These are phyloP conservation scores for Drosophila rhopaloa DNA, from an alignment of 1,140 invertebrate species.

Conservation along the genomic window DNA sequence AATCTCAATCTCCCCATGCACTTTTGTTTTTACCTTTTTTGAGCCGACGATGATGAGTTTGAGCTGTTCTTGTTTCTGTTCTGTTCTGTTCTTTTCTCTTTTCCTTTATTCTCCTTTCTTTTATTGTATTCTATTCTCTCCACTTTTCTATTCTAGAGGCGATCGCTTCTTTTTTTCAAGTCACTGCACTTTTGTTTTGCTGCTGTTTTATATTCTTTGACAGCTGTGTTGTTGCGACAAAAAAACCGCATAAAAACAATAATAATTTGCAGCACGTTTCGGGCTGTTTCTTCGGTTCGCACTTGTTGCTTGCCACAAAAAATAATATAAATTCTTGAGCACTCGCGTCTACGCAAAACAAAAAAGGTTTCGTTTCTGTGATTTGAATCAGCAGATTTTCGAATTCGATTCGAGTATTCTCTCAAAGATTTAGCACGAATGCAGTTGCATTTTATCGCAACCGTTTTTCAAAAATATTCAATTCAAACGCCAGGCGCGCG, in stretches of 20 bases:
- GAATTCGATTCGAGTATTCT: slow-evolving; percentile 6
- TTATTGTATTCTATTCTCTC: slow-evolving; percentile 31
- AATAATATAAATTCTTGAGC: slow-evolving; percentile 28
- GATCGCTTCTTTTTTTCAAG: slow-evolving; percentile 42
- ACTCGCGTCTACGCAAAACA: slow-evolving; percentile 49
- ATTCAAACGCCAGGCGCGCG: slow-evolving; percentile 20
- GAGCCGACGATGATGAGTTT: slow-evolving; percentile 8
- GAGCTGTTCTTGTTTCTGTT: slow-evolving; percentile 20
- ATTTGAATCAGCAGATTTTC: slow-evolving; percentile 5
- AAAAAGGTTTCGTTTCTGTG: slow-evolving; percentile 25
- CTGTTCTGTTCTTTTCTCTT: slow-evolving; percentile 20
- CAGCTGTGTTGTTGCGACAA: slow-evolving; percentile 57
- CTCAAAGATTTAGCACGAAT: slow-evolving; percentile 11
- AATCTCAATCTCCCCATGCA: slow-evolving; percentile 11
- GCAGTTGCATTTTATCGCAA: slow-evolving; percentile 23
- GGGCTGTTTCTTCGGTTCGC: slow-evolving; percentile 45
- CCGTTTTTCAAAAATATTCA: slow-evolving; percentile 22
- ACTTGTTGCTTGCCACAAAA: slow-evolving; percentile 51
- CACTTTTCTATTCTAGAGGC: slow-evolving; percentile 15
- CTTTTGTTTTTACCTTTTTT: slow-evolving; percentile 40
- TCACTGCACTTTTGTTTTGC: slow-evolving; percentile 69
- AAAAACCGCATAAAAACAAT: slow-evolving; percentile 46
- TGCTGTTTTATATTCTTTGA: slow-evolving; percentile 38
- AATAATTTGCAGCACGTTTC: slow-evolving; percentile 48
- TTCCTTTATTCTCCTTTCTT: slow-evolving; percentile 19